phyloP scores from a whole-genome alignment of 92 coral and sea anemone species.

The Siderastrea siderea region DNA sequence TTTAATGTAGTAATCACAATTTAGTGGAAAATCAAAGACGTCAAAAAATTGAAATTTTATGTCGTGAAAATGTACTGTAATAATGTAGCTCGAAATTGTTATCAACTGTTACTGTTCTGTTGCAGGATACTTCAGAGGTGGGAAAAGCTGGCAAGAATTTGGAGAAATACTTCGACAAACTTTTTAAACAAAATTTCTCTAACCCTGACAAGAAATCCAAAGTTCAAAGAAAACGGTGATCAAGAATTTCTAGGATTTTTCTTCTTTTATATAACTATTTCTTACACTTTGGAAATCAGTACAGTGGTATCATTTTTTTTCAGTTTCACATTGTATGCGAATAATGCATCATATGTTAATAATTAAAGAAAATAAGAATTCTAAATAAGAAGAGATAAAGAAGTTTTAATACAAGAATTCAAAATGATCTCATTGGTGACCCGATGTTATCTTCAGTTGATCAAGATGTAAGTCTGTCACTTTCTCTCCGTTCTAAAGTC shows the following conservation, averaged over 20 bases:
- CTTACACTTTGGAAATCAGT: background rate
- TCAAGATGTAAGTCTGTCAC: too few relatives aligned
- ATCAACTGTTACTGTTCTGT: background rate
- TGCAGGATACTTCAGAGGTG: conserved; percentile 65
- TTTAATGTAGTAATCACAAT: too few relatives aligned
- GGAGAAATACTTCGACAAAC: conserved; percentile 58
- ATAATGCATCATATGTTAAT: background rate
- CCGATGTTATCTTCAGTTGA: background rate
- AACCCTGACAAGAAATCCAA: conserved; percentile 20
- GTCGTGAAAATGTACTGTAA: too few relatives aligned
- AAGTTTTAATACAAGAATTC: background rate
- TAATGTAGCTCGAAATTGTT: background rate
- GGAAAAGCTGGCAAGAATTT: conserved; percentile 71
- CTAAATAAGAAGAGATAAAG: background rate
- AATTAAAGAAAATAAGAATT: conserved; percentile 6
- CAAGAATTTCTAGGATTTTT: background rate
- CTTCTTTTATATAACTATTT: background rate
- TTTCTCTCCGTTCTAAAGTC: too few relatives aligned
- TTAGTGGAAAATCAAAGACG: too few relatives aligned
- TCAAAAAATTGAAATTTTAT: too few relatives aligned
- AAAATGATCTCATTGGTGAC: background rate
- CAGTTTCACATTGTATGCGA: background rate
- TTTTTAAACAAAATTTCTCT: conserved; percentile 55
- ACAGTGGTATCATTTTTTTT: too few relatives aligned
- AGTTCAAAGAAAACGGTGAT: conserved; percentile 28